These are phyloP conservation scores for Platorchestia sp. DNA, from an alignment of 1,140 invertebrate species.

Conservation along the genomic window DNA sequence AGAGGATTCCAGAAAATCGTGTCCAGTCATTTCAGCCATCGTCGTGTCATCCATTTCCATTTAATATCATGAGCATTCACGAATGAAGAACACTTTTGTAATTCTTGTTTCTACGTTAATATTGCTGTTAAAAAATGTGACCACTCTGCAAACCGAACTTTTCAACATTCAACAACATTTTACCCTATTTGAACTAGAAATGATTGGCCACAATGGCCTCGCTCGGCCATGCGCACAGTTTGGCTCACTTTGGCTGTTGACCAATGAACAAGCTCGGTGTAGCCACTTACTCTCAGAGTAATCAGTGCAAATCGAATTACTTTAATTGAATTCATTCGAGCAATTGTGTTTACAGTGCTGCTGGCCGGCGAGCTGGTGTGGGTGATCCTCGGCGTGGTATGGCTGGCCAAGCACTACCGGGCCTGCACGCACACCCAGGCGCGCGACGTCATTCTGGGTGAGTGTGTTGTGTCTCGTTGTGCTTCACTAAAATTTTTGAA, in stretches of 20 bases:
- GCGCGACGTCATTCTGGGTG: conserved; percentile 85
- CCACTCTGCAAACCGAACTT: neutral
- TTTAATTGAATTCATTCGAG: neutral
- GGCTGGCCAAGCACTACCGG: conserved; percentile 80
- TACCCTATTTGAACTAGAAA: neutral
- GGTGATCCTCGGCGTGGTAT: conserved; percentile 82
- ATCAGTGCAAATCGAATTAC: neutral
- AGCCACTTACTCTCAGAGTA: neutral
- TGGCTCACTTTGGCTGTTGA: neutral
- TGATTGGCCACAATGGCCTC: neutral
- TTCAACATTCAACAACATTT: neutral
- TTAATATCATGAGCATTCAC: too few relatives aligned
- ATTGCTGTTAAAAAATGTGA: neutral
- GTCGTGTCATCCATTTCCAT: neutral
- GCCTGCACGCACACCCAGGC: conserved; percentile 79
- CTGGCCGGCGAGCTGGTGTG: conserved; percentile 83
- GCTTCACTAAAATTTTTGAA: neutral
- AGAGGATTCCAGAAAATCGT: too few relatives aligned
- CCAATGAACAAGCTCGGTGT: neutral
- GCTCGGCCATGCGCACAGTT: neutral
- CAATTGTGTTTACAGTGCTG: conserved; percentile 70
- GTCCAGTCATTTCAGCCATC: neutral
- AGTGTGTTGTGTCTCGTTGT: conserved; percentile 68
- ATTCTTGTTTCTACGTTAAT: too few relatives aligned
- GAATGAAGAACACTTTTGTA: too few relatives aligned